phyloP scores from a whole-genome alignment of 2,888 invertebrate genomes.

The Eumacrocentrus americanus region DNA sequence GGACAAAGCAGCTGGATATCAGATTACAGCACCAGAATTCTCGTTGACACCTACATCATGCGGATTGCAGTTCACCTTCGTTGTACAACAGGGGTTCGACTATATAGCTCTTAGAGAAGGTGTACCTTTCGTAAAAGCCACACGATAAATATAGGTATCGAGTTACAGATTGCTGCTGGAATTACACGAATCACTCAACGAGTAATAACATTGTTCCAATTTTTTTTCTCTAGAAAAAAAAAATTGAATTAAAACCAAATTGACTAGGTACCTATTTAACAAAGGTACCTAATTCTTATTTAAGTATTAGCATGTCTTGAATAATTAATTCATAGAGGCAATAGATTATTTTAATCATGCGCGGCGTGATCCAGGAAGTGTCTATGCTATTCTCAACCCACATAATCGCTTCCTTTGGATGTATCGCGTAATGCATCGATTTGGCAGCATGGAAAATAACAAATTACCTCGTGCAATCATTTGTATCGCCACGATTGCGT shows the following conservation, averaged over 20 bases:
- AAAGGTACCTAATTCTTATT: no score
- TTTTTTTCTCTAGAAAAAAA: no score
- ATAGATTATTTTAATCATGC: no score
- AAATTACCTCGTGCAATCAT: constrained; percentile 2
- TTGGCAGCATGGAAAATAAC: constrained; percentile 13
- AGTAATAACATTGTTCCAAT: no score
- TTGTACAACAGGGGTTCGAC: no score
- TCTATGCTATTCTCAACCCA: background rate
- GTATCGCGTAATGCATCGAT: background rate
- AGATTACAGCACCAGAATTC: background rate
- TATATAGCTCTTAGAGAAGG: background rate
- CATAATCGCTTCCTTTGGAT: background rate
- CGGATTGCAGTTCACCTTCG: background rate
- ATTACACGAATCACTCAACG: no score
- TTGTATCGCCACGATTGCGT: constrained; percentile 14
- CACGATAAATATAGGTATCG: background rate
- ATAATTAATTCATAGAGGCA: no score
- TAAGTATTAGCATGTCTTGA: no score
- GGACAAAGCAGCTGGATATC: background rate
- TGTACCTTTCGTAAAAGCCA: background rate
- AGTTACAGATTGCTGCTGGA: background rate
- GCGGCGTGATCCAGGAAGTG: background rate
- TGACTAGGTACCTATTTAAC: no score
- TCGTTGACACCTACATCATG: background rate
- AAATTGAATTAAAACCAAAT: no score